Evolutionary conservation across 1,140 invertebrate genomes (phyloP).

Genomic region (Drosophila yakuba): DNA sequence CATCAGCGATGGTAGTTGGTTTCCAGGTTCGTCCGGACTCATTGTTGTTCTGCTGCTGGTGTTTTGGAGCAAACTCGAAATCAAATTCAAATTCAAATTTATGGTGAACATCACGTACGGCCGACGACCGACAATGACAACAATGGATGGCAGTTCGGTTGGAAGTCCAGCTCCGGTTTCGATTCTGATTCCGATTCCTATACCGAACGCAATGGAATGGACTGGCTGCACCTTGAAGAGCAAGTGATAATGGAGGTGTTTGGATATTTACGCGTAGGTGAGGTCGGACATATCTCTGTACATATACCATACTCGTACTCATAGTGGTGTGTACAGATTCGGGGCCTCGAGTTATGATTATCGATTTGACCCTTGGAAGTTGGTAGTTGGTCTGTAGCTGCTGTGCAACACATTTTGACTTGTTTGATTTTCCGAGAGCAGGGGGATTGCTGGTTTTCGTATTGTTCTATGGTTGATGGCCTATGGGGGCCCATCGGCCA

Average conservation of each 20-base stretch:
- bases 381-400: background rate
- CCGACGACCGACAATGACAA: constrained; percentile 58
- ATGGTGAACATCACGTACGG: constrained; percentile 78
- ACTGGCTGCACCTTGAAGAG: constrained; percentile 15
- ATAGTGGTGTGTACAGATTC: background rate
- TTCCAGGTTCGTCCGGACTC: constrained; percentile 5
- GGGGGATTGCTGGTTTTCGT: constrained; percentile 17
- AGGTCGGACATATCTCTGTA: constrained; percentile 38
- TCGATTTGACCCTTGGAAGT: constrained; percentile 74
- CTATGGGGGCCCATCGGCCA: constrained; percentile 59
- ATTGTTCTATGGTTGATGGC: constrained; percentile 30
- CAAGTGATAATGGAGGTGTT: constrained; percentile 81
- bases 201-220: background rate
- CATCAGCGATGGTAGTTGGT: constrained; percentile 40
- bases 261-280: constrained; percentile 75
- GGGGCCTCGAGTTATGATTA: constrained; percentile 76
- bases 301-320: no score
- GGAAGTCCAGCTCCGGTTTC: constrained; percentile 34
- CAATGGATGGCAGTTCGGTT: constrained; percentile 41
- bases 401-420: constrained; percentile 52
- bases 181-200: no score
- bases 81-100: constrained; percentile 84
- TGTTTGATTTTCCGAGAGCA: constrained; percentile 67
- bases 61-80: constrained; percentile 79
- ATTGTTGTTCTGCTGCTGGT: constrained; percentile 50